Percentiles rank a stretch among this genome's conserved stretches.
These are phyloP conservation scores for Fabriciana adippe DNA, from an alignment of 2,888 invertebrate genomes.

Conservation along the genomic window DNA sequence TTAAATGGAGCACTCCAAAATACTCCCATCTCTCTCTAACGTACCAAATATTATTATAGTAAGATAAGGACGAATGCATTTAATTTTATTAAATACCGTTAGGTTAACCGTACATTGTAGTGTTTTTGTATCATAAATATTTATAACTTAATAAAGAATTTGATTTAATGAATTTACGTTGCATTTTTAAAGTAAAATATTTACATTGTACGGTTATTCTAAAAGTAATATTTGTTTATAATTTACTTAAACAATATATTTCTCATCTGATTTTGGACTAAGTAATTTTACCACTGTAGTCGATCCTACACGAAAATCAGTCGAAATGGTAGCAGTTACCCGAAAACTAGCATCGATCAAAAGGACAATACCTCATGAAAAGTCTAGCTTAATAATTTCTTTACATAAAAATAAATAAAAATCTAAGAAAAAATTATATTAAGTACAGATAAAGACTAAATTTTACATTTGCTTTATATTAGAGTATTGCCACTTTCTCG, in stretches of 20 bases:
- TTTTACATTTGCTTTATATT: too few species aligned
- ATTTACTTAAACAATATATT: not conserved
- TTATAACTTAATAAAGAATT: too few species aligned
- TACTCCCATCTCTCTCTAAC: slow-evolving; percentile 8
- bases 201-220: slow-evolving; percentile 2
- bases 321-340: slow-evolving; percentile 51
- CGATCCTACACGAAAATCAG: slow-evolving; percentile 50
- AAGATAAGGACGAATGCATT: slow-evolving; percentile 15
- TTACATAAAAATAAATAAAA: too few species aligned
- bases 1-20: not conserved
- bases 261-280: not conserved
- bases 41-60: slow-evolving; percentile 4
- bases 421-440: too few species aligned
- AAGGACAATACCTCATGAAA: slow-evolving; percentile 1
- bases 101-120: slow-evolving; percentile 10
- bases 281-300: not conserved
- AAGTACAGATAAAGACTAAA: too few species aligned
- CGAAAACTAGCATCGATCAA: not conserved
- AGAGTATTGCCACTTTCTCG: slow-evolving; percentile 20
- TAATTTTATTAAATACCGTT: not conserved
- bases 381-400: not conserved
- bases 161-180: too few species aligned
- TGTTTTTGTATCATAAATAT: not conserved
- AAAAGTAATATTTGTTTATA: not conserved
- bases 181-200: too few species aligned